These are phyloP conservation scores for Struthidea cinerea DNA, from an alignment of 2,113 vertebrate species.

Conservation along the genomic window DNA sequence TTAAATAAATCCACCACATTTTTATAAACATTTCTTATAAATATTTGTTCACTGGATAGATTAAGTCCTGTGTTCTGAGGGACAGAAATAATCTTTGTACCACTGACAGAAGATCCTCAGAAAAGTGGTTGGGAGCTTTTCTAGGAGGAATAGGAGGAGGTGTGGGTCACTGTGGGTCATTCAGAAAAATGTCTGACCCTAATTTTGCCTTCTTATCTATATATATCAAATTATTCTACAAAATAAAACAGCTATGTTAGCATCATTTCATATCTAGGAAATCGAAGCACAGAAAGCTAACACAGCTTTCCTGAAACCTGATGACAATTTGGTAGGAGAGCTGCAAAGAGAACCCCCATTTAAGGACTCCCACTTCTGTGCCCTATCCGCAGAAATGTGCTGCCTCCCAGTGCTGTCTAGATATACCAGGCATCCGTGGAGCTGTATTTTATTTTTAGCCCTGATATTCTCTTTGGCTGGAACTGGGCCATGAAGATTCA, in stretches of 20 bases:
- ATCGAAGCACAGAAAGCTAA: neutral
- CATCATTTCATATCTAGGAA: neutral
- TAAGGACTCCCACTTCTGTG: neutral
- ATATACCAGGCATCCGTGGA: neutral
- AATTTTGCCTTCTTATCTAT: neutral
- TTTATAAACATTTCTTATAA: neutral
- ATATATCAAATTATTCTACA: neutral
- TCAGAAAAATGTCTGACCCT: neutral
- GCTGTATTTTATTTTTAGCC: slow-evolving; percentile 46
- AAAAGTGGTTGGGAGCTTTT: neutral
- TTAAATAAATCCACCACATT: neutral
- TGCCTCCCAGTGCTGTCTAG: slow-evolving; percentile 49
- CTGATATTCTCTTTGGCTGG: slow-evolving; percentile 8
- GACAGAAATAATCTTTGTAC: neutral
- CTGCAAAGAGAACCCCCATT: neutral
- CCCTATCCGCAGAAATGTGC: slow-evolving; percentile 7
- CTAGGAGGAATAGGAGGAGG: neutral
- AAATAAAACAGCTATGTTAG: neutral
- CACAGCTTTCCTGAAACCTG: neutral
- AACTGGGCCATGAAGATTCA: slow-evolving; percentile 51
- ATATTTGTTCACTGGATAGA: neutral
- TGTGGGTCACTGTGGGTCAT: neutral
- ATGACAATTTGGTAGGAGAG: neutral
- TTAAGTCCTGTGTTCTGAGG: neutral
- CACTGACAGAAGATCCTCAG: neutral